Conservation (phyloP, 1,140 invertebrate species). For the Ganaspis sp. region DNA sequence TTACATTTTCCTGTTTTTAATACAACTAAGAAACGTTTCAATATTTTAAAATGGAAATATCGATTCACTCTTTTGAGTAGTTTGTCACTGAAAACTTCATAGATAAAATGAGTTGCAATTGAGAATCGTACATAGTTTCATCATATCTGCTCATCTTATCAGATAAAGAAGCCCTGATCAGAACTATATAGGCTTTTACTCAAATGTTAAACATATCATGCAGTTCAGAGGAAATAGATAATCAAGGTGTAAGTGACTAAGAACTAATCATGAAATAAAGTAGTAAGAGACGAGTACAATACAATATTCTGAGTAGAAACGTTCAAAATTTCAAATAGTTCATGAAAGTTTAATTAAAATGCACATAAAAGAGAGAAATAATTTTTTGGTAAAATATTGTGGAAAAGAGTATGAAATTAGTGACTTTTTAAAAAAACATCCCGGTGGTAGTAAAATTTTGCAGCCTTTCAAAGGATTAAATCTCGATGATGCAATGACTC, state of each 20-base stretch:
- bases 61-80: too few species aligned
- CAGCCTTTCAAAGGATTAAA: constrained; percentile 75
- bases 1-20: too few species aligned
- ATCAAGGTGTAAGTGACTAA: background rate
- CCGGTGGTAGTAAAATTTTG: constrained; percentile 79
- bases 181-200: background rate
- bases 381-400: constrained; percentile 76
- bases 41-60: too few species aligned
- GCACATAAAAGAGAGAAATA: background rate
- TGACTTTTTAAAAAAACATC: constrained; percentile 79
- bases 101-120: background rate
- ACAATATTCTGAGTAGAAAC: background rate
- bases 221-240: background rate
- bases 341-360: background rate
- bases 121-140: background rate
- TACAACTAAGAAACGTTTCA: too few species aligned
- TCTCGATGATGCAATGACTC: constrained; percentile 74
- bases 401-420: constrained; percentile 77
- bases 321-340: constrained; percentile 17
- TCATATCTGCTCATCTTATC: background rate
- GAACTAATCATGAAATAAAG: background rate
- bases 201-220: background rate
- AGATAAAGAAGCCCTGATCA: background rate
- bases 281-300: background rate
- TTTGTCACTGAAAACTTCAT: too few species aligned